Percentiles rank a stretch among this genome's conserved stretches.
Evolutionary conservation across 92 coral and sea anemone genomes (phyloP).

Genomic region (Anthopleura xanthogrammica): DNA sequence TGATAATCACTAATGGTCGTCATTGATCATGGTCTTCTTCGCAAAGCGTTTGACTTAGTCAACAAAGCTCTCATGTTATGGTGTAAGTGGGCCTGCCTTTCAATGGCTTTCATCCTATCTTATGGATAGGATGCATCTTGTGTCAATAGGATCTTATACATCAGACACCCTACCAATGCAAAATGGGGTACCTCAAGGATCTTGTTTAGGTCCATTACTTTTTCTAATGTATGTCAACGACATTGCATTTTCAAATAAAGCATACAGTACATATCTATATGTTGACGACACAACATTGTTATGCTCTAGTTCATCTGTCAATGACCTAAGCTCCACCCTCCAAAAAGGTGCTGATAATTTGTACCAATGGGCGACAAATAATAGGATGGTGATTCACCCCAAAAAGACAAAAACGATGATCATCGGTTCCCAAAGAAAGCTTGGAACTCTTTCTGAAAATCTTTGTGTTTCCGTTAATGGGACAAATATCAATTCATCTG

Average conservation of each 20-base stretch:
- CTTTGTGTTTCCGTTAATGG: no score
- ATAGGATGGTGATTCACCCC: no score
- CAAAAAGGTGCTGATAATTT: conserved; percentile 13
- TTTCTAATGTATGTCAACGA: no score
- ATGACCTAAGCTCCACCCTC: conserved; percentile 8
- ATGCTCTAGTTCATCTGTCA: conserved; percentile 3
- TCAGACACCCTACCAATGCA: no score
- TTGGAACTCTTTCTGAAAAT: background rate
- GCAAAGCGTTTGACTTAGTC: conserved; percentile 30
- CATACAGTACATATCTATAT: conserved; percentile 13
- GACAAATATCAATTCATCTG: background rate
- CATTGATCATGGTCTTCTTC: background rate
- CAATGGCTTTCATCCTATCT: conserved; percentile 27
- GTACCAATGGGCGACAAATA: no score
- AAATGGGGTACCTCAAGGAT: no score
- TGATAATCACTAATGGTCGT: no score
- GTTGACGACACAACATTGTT: conserved; percentile 18
- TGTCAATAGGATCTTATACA: no score
- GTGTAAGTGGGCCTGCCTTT: conserved; percentile 1
- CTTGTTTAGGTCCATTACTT: no score
- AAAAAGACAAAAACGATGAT: no score
- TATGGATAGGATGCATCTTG: conserved; percentile 20
- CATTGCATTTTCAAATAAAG: conserved; percentile 5
- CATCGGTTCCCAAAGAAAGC: no score
- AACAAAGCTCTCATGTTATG: conserved; percentile 24